phyloP scores from a whole-genome alignment of 2,113 vertebrate genomes.

The Sorex araneus region DNA sequence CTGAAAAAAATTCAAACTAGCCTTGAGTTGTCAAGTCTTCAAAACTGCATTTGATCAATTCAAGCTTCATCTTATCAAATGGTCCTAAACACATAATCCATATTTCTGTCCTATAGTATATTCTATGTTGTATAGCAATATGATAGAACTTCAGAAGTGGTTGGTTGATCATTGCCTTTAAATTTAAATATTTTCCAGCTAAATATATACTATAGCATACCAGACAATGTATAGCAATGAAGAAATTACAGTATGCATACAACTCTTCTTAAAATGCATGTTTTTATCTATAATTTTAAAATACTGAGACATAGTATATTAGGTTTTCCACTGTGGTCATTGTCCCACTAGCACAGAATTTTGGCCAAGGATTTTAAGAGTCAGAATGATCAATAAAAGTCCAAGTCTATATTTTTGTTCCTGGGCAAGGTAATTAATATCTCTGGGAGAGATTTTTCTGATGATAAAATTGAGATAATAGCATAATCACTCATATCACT shows the following conservation, averaged over 20 bases:
- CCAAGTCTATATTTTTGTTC: not conserved
- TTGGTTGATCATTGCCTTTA: not conserved
- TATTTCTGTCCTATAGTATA: conserved; percentile 29
- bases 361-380: conserved; percentile 4
- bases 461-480: not conserved
- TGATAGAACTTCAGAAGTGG: not conserved
- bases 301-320: not conserved
- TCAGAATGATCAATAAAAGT: not conserved
- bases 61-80: conserved; percentile 6
- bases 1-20: not conserved
- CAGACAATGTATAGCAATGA: not conserved
- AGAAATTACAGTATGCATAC: not conserved
- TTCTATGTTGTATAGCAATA: not conserved
- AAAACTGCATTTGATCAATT: not conserved
- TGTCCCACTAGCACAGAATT: not conserved
- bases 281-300: conserved; percentile 43
- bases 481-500: too few species aligned
- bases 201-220: not conserved
- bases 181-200: conserved; percentile 8
- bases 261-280: not conserved
- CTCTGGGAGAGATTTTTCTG: not conserved
- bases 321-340: not conserved
- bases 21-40: not conserved
- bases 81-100: not conserved
- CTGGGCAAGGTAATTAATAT: too few species aligned